A percentile compares a stretch with the other conserved stretches of the same genome.
Conservation (phyloP, 2,797 vertebrate species). For the Helicolenus hilgendorfi region DNA sequence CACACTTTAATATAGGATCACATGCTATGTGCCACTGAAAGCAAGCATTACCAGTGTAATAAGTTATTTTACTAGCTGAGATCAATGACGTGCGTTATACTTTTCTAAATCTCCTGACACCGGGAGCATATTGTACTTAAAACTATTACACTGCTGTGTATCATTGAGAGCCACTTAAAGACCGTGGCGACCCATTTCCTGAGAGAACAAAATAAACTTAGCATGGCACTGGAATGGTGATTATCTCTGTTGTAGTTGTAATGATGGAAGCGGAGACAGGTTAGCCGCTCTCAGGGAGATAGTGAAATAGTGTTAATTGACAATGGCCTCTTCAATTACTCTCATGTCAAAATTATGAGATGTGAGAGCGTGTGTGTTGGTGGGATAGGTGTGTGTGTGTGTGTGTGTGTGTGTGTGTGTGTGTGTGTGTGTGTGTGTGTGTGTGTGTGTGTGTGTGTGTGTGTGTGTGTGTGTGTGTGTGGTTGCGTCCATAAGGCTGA, state of each 20-base stretch:
- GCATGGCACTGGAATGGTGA: conserved; percentile 16
- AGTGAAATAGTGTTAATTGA: conserved; percentile 62
- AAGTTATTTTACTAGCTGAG: background rate
- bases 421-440: background rate
- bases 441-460: background rate
- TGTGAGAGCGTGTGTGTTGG: background rate
- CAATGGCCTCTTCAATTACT: conserved; percentile 55
- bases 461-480: background rate
- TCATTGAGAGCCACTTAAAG: conserved; percentile 39
- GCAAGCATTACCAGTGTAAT: background rate
- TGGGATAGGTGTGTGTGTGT: background rate
- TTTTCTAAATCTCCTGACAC: conserved; percentile 26
- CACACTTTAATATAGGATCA: background rate
- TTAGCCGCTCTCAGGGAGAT: conserved; percentile 46
- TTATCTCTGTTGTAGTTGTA: conserved; percentile 38
- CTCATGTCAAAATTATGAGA: conserved; percentile 41
- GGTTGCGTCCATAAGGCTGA: background rate
- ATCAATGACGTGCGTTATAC: background rate
- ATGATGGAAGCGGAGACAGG: conserved; percentile 39
- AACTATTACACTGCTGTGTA: background rate
- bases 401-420: background rate
- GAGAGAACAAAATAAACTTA: conserved; percentile 46
- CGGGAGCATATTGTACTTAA: background rate
- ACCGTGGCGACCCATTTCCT: conserved; percentile 1
- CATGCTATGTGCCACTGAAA: background rate